Conservation (phyloP, 2,113 vertebrate genomes). For the Morone saxatilis region DNA sequence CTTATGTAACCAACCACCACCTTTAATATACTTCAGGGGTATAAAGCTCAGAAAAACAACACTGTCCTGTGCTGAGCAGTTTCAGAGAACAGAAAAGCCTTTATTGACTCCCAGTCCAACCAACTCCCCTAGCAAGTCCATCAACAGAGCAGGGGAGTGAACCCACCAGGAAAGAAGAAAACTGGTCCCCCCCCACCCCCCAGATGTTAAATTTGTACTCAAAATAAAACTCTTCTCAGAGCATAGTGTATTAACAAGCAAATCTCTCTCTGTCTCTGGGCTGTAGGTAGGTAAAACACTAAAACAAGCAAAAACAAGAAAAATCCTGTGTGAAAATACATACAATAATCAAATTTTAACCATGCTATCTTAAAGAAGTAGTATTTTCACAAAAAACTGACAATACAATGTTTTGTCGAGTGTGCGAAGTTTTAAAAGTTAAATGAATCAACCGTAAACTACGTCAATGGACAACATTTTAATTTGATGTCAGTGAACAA, state of each 20-base stretch:
- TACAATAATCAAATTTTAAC: not conserved
- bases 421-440: not conserved
- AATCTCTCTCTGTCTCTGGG: not conserved
- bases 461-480: not conserved
- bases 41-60: not conserved
- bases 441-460: not conserved
- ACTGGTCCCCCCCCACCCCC: not conserved
- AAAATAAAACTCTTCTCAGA: constrained; percentile 12
- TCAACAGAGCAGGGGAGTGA: constrained; percentile 16
- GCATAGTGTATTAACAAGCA: not conserved
- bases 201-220: constrained; percentile 9
- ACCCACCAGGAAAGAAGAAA: constrained; percentile 15
- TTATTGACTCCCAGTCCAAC: constrained; percentile 28
- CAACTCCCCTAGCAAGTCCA: constrained; percentile 15
- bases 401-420: not conserved
- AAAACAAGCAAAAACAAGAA: not conserved
- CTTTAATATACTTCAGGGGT: not conserved
- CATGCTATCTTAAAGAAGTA: not conserved
- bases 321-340: not conserved
- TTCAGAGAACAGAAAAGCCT: constrained; percentile 9
- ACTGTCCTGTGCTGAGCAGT: not conserved
- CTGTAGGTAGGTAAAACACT: not conserved
- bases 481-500: not conserved
- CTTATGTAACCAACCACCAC: constrained; percentile 1
- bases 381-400: not conserved